Evolutionary conservation across 2,888 invertebrate genomes (phyloP).

Genomic region (Hypomecis atomaria): DNA sequence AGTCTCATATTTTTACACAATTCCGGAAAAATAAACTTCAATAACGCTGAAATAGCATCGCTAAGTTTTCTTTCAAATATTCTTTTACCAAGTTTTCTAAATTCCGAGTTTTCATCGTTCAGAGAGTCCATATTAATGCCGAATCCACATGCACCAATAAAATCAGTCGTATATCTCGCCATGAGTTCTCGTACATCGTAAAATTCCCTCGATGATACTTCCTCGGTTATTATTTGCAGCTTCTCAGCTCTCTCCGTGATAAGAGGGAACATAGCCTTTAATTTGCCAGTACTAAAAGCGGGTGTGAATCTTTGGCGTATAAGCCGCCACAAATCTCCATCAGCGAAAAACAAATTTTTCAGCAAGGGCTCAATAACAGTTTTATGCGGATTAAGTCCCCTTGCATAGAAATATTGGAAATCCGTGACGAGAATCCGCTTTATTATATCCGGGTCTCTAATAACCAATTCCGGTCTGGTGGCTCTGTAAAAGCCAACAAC

Average conservation of each 20-base stretch:
- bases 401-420: constrained; percentile 66
- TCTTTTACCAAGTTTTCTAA: constrained; percentile 68
- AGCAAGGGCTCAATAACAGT: constrained; percentile 68
- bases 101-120: constrained; percentile 68
- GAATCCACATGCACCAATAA: constrained; percentile 76
- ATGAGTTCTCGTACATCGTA: constrained; percentile 73
- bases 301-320: constrained; percentile 72
- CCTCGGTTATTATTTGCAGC: constrained; percentile 63
- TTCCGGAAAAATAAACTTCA: constrained; percentile 70
- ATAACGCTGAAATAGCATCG: constrained; percentile 58
- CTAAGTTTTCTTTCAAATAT: constrained; percentile 65
- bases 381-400: constrained; percentile 67
- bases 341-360: constrained; percentile 72
- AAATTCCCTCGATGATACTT: constrained; percentile 56
- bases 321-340: constrained; percentile 73
- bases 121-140: constrained; percentile 73
- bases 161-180: constrained; percentile 77
- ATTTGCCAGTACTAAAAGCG: constrained; percentile 71
- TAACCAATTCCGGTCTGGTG: constrained; percentile 63
- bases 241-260: constrained; percentile 72
- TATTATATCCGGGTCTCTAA: constrained; percentile 71
- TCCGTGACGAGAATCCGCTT: constrained; percentile 70
- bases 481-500: constrained; percentile 71
- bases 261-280: constrained; percentile 75
- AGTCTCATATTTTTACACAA: constrained; percentile 63